Base-by-base conservation (phyloP, 2,888 invertebrate species). In the Leucophenga maculata region DNA sequence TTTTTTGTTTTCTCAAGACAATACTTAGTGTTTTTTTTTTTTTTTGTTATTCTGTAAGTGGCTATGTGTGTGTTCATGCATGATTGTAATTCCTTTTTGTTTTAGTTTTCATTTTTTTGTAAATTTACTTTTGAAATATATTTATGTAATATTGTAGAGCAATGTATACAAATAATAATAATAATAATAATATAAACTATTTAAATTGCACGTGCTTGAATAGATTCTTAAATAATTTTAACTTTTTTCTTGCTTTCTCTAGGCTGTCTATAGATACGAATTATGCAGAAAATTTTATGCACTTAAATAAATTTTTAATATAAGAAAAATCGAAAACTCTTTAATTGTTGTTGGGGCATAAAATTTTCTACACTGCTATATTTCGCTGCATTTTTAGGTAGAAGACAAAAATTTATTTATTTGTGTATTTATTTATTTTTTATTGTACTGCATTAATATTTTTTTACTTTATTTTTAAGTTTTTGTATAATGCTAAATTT, bases 171-270 rank as follows among this genome's bases (percentile, higher is more conserved):
- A 39, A 39, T 39, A 11, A 39, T 60, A 59, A 16, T 50, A 70
- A 57, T 74, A 76, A 75, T 75, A 82, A 79, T 71, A 73, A 70
- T 75, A 76, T 77, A 83, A 78, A 82, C 20, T 18, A 16, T 18
- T 52, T 18, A 76, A 77, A 75, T 78, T 78, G 75, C 77, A 75
- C 72, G 80, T 83, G 83, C 83, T 77, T 78, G 76, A 77, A 77
- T 83, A 83, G 80, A 77, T 79, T 78, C 84, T 77, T 75, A 76
- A 77, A 75, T 78, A 74, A 70, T 67, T 68, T 48, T 60, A 67
- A 20, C 18, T 8, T 54, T 54, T 18, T 6, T 4, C n/a, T n/a
- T n/a, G n/a, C n/a, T n/a, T n/a, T n/a, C n/a, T n/a, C n/a, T n/a
- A n/a, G n/a, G n/a, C n/a, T n/a, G n/a, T n/a, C n/a, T n/a, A n/a